phyloP scores from a whole-genome alignment of 2,888 invertebrate genomes.

The Sesia apiformis region DNA sequence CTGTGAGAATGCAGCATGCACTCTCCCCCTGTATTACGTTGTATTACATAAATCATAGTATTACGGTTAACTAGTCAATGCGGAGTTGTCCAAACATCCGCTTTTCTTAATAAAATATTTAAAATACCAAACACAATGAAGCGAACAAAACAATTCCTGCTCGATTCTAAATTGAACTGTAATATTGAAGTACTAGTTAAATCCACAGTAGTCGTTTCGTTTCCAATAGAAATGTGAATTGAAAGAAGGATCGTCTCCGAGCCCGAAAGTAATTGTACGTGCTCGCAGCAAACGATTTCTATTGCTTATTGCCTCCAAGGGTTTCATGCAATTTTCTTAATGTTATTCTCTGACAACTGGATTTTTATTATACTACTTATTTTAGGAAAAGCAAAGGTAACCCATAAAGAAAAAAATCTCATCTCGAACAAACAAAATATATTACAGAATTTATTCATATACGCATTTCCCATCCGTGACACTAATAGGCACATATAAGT shows the following conservation, averaged over 20 bases:
- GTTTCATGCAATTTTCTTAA: constrained; percentile 54
- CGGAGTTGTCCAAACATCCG: background rate
- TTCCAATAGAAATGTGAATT: constrained; percentile 52
- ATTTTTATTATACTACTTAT: constrained; percentile 36
- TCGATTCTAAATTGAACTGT: background rate
- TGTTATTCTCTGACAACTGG: constrained; percentile 51
- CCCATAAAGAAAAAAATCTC: constrained; percentile 5
- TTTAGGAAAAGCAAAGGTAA: constrained; percentile 5
- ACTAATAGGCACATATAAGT: no score
- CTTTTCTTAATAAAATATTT: background rate
- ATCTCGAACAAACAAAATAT: constrained; percentile 4
- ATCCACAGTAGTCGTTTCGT: constrained; percentile 40
- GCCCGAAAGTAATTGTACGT: constrained; percentile 54
- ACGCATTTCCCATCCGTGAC: no score
- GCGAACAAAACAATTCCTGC: background rate
- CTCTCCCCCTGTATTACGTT: no score
- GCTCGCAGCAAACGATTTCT: constrained; percentile 53
- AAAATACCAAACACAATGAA: background rate
- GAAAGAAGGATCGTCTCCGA: constrained; percentile 48
- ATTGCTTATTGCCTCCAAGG: constrained; percentile 54
- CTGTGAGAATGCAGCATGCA: no score
- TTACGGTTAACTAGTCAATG: background rate
- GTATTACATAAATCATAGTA: no score
- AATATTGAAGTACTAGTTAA: constrained; percentile 18
- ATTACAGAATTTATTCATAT: no score